Conservation (phyloP, 2,797 vertebrate species). For the Cryptoprocta ferox region DNA sequence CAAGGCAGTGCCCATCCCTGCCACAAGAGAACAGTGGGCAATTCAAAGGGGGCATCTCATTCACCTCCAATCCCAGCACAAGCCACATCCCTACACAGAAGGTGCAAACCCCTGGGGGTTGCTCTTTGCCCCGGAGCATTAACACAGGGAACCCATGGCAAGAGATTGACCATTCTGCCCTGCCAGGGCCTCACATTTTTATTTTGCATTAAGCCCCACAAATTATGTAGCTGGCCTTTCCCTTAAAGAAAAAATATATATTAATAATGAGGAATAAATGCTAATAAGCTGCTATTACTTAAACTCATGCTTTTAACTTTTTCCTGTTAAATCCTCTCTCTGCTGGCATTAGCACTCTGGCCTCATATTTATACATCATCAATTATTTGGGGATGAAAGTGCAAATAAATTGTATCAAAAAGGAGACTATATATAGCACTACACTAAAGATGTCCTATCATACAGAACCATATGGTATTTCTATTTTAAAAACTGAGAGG, state of each 20-base stretch:
- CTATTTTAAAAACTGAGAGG: conserved; percentile 47
- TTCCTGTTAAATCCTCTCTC: conserved; percentile 29
- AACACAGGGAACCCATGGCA: not conserved
- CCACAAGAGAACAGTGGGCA: not conserved
- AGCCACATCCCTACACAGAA: not conserved
- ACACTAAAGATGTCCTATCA: conserved; percentile 56
- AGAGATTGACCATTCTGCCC: not conserved
- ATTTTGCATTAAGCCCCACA: not conserved
- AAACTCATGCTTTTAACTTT: conserved; percentile 34
- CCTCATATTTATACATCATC: not conserved
- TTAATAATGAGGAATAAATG: conserved; percentile 33
- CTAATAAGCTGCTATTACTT: conserved; percentile 14
- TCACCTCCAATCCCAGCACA: not conserved
- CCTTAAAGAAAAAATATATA: conserved; percentile 7
- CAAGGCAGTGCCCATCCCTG: not conserved
- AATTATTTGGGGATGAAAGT: conserved; percentile 55
- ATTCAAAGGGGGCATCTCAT: not conserved
- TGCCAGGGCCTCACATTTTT: not conserved
- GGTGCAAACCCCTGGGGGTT: not conserved
- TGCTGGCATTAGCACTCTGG: conserved; percentile 46
- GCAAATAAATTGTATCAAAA: conserved; percentile 56
- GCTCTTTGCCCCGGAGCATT: not conserved
- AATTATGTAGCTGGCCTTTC: not conserved
- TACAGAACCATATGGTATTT: conserved; percentile 52
- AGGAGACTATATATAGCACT: conserved; percentile 14